A percentile compares a stretch with the other conserved stretches of the same genome.
phyloP scores from a whole-genome alignment of 2,888 invertebrate species.

The Epirrhoe alternata region DNA sequence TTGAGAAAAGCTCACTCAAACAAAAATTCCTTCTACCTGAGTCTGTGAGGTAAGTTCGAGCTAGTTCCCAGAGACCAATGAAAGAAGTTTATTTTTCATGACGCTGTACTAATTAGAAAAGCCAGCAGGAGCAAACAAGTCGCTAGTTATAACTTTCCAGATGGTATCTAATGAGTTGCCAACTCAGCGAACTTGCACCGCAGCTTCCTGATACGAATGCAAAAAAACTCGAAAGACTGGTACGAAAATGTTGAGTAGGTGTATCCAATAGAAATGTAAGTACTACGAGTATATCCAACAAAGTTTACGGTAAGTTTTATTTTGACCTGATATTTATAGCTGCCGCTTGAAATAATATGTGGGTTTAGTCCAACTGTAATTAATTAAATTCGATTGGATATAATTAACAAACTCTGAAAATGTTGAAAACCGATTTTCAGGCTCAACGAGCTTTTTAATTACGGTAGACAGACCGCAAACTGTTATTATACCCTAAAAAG shows the following conservation, averaged over 20 bases:
- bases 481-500: conserved; percentile 58
- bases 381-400: conserved; percentile 50
- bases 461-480: conserved; percentile 55
- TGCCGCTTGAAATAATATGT: too few species aligned
- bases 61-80: conserved; percentile 16
- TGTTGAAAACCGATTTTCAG: conserved; percentile 45
- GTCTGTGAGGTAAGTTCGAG: conserved; percentile 1
- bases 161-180: conserved; percentile 46
- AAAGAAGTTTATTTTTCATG: conserved; percentile 35
- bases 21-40: background rate
- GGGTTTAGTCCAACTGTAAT: conserved; percentile 47
- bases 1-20: background rate
- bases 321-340: background rate
- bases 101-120: conserved; percentile 45
- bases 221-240: conserved; percentile 10
- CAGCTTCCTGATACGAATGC: conserved; percentile 26
- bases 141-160: conserved; percentile 43
- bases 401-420: conserved; percentile 43
- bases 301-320: background rate
- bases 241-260: conserved; percentile 1
- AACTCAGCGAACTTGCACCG: conserved; percentile 40
- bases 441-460: conserved; percentile 64
- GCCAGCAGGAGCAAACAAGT: conserved; percentile 39
- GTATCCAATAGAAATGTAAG: background rate
- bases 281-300: background rate